Base-by-base conservation (phyloP, 2,797 vertebrate genomes). In the Phataginus tetradactyla region DNA sequence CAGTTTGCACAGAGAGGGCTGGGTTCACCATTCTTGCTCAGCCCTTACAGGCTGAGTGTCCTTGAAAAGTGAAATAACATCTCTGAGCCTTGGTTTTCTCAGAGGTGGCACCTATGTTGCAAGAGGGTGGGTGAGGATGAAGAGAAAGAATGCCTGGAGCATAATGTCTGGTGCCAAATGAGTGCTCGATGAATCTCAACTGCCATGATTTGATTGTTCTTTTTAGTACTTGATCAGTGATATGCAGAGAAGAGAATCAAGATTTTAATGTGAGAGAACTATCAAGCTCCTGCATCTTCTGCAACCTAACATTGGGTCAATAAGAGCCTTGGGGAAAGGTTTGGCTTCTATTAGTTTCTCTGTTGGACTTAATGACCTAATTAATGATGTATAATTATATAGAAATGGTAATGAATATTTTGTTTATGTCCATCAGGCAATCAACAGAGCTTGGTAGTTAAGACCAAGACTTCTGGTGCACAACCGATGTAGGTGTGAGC, bases 341-440 rank as follows among this genome's bases (percentile, higher is more conserved):
- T 84, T 89, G 74, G 13, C 32, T 91, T 89, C 75, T 84, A 23
- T 96, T 91, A 91, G 66, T 92, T 87, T 86, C 34, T 92, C 72
- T 86, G 23, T 74, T 71, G 64, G 39, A 25, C 69, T 89, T 90
- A 89, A 75, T 90, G 37, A 87, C 1, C 27, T 78, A 75, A 96
- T 80, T 94, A 90, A 91, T 83, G 84, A 37, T 15, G 59, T 29
- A 29, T 59, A 96, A 77, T 86, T 93, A 77, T 53, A 61, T 25
- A 80, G 45, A 94, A 68, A 87, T 78, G 55, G 25, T 92, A 64
- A 92, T 75, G 78, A 92, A 92, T 81, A 86, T 64, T 93, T 66
- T 92, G 55, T 51, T 79, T 23, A 42, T 94, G 88, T 96, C 45
- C 34, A 61, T 71, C 5, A 45, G 12, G 51, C 61, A 71, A 37